Evolutionary conservation across 2,797 vertebrate genomes (phyloP).

Genomic region (Labroides dimidiatus): DNA sequence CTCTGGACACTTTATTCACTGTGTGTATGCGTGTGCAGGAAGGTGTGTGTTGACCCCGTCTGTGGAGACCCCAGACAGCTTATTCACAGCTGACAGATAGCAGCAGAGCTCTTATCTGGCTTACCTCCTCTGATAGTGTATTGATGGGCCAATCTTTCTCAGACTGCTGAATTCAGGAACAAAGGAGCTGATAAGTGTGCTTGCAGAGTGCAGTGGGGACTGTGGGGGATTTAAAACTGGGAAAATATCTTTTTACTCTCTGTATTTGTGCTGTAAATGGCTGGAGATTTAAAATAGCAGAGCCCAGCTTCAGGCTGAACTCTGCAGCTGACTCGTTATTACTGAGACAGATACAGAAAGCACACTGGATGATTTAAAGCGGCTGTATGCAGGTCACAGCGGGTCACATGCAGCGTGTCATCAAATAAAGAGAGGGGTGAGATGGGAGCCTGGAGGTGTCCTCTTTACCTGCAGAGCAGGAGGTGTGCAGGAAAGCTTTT

Average conservation of each 20-base stretch:
- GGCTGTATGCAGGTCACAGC: slow-evolving; percentile 32
- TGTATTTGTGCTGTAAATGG: slow-evolving; percentile 48
- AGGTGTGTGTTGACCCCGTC: slow-evolving; percentile 53
- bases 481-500: no score
- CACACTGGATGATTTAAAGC: slow-evolving; percentile 10
- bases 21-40: slow-evolving; percentile 28
- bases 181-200: slow-evolving; percentile 74
- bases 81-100: slow-evolving; percentile 79
- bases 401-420: slow-evolving; percentile 33
- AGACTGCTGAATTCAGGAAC: slow-evolving; percentile 79
- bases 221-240: slow-evolving; percentile 51
- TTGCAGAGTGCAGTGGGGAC: slow-evolving; percentile 55
- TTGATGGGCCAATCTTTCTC: slow-evolving; percentile 79
- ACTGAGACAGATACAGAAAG: slow-evolving; percentile 19
- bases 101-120: slow-evolving; percentile 75
- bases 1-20: slow-evolving; percentile 49
- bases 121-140: slow-evolving; percentile 77
- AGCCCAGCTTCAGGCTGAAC: slow-evolving; percentile 33
- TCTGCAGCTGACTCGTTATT: slow-evolving; percentile 5
- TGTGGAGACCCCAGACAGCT: slow-evolving; percentile 77
- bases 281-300: slow-evolving; percentile 33
- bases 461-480: no score
- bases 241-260: slow-evolving; percentile 26
- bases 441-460: no score
- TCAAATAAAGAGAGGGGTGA: no score